Percentiles rank a stretch among this genome's conserved stretches.
Conservation (phyloP, 2,888 invertebrate genomes). For the Ceratothoa steindachneri region DNA sequence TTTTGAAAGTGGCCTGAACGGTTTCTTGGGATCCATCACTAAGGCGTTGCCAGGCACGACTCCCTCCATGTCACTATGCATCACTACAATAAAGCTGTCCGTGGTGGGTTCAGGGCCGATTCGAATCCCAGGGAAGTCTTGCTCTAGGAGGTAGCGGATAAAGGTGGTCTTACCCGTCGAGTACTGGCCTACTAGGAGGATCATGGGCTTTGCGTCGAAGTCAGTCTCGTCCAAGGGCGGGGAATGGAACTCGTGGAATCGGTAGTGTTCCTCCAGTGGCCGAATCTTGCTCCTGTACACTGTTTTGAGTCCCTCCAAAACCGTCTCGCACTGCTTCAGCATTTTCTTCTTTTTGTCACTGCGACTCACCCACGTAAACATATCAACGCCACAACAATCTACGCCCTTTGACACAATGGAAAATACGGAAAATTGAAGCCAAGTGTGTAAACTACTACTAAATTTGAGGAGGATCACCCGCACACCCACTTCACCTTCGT, state of each 20-base stretch:
- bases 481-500: conserved; percentile 20
- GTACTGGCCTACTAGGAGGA: conserved; percentile 59
- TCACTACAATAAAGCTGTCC: conserved; percentile 59
- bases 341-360: conserved; percentile 42
- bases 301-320: conserved; percentile 39
- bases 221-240: conserved; percentile 55
- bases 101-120: conserved; percentile 61
- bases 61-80: conserved; percentile 56
- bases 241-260: conserved; percentile 55
- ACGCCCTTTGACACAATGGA: too few species aligned
- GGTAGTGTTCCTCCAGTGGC: conserved; percentile 53
- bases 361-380: conserved; percentile 39
- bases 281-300: conserved; percentile 49
- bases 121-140: conserved; percentile 59
- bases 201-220: conserved; percentile 60
- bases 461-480: conserved; percentile 29
- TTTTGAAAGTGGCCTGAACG: conserved; percentile 56
- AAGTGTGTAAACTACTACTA: too few species aligned
- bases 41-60: conserved; percentile 59
- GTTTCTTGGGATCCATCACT: conserved; percentile 59
- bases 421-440: too few species aligned
- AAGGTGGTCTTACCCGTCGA: conserved; percentile 58
- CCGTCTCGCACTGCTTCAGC: conserved; percentile 46
- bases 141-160: conserved; percentile 56
- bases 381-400: conserved; percentile 4